phyloP scores from a whole-genome alignment of 2,797 vertebrate genomes.

The Lepus townsendii region DNA sequence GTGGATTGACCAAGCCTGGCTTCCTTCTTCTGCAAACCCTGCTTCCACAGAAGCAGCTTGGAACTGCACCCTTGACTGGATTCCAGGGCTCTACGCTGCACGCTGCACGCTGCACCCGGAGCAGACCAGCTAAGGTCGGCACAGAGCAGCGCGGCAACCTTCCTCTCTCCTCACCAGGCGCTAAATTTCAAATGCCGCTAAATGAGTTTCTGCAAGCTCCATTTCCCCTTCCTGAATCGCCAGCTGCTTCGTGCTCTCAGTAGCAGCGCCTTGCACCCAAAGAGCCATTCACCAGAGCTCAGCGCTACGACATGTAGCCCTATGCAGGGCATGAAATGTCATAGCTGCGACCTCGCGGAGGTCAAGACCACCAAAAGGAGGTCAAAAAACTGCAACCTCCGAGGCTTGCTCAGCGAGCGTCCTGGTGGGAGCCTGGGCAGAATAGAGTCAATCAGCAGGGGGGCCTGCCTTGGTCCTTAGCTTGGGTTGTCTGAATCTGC shows the following conservation, averaged over 20 bases:
- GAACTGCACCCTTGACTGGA: background rate
- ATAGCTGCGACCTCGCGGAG: background rate
- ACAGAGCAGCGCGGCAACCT: background rate
- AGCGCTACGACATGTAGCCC: background rate
- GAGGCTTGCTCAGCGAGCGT: background rate
- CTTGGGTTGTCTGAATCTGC: background rate
- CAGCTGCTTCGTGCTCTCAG: background rate
- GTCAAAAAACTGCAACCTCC: background rate
- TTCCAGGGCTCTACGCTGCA: background rate
- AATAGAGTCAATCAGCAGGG: background rate
- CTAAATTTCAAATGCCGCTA: conserved; percentile 50
- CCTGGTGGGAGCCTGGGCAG: background rate
- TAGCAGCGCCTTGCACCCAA: background rate
- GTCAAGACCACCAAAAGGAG: background rate
- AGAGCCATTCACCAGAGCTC: background rate
- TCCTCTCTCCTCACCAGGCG: background rate
- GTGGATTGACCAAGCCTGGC: background rate
- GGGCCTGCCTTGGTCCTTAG: background rate
- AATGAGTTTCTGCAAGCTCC: background rate
- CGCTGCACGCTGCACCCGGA: background rate
- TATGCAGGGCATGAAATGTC: background rate
- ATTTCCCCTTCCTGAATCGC: background rate
- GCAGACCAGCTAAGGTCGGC: background rate
- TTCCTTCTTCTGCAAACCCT: background rate
- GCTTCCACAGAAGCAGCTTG: background rate